Evolutionary conservation across 2,888 invertebrate species (phyloP), one percentile per base, ranked within the genome.

Genomic region (Caenorhabditis doughertyi): DNA sequence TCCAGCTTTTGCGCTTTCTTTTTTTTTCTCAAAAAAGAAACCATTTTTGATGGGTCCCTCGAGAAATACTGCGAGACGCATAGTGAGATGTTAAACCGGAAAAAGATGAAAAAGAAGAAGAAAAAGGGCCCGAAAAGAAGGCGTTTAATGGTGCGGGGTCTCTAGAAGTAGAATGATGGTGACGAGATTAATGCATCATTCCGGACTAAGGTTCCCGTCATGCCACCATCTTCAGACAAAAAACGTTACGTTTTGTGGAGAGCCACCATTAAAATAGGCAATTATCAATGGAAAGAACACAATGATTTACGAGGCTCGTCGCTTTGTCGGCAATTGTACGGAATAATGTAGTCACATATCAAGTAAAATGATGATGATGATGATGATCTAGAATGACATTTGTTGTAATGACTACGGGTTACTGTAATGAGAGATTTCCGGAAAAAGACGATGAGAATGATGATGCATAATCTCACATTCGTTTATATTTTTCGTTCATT

Each of bases 161-260:
- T 49, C 49, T 27, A 49, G 49, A 51, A 51, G 51, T 39, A 56
- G 58, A 25, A 71, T 58, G 70, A 76, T 76, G 76, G 68, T 58
- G 76, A 65, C 67, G 76, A 76, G 76, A 76, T 76, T 76, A 76
- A 76, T 76, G 76, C 68, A 76, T 76, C 74, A 67, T 67, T 60
- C 29, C 25, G n/a, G 35, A 62, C n/a, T 11, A 51, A 32, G 62
- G 18, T 53, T 32, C 39, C 51, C 53, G 35, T 35, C 51, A 39
- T 60, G 39, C 58, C 42, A 21, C 35, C 13, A 25, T 39, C 27
- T 23, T 16, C 7, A 67, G 49, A 49, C 13, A 55, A 23, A 74
- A 73, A 49, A 49, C 51, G 60, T 51, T 27, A 51, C 55, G 55
- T 65, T 65, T 73, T 62, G 27, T 4, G 49, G 25, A 27, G 64